These are phyloP conservation scores for Sandelia bainsii DNA, from an alignment of 2,797 vertebrate genomes.

Conservation along the genomic window DNA sequence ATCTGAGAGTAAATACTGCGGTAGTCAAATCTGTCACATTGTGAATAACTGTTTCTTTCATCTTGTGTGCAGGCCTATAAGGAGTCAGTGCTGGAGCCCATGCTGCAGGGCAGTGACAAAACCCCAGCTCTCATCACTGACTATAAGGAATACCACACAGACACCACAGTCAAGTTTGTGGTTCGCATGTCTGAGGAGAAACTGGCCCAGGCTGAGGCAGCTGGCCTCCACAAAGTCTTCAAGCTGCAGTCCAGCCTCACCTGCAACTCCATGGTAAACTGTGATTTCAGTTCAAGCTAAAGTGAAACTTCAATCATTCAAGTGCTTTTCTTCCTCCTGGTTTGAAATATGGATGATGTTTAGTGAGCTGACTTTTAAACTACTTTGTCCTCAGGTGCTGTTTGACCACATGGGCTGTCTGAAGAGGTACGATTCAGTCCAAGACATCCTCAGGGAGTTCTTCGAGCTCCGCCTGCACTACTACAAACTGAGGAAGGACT, in stretches of 20 bases:
- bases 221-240: conserved; percentile 97
- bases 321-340: not conserved
- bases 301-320: not conserved
- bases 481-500: conserved; percentile 96
- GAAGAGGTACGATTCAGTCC: conserved; percentile 97
- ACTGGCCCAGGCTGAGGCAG: conserved; percentile 94
- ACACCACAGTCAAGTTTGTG: conserved; percentile 97
- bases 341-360: not conserved
- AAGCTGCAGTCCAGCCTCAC: conserved; percentile 98
- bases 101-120: conserved; percentile 97
- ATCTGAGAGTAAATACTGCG: too few species aligned
- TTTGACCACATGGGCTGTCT: conserved; percentile 99
- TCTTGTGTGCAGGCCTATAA: conserved; percentile 90
- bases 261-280: conserved; percentile 97
- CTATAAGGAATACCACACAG: conserved; percentile 99
- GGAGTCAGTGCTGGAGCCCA: conserved; percentile 97
- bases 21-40: not conserved
- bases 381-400: conserved; percentile 86
- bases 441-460: conserved; percentile 97
- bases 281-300: not conserved
- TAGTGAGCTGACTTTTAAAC: not conserved
- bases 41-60: not conserved
- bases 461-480: conserved; percentile 97
- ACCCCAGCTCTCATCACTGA: conserved; percentile 96
- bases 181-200: conserved; percentile 99